Evolutionary conservation across 1,140 invertebrate genomes (phyloP), one percentile per base, ranked within the genome.

Genomic region (Neuroterus valhalla): DNA sequence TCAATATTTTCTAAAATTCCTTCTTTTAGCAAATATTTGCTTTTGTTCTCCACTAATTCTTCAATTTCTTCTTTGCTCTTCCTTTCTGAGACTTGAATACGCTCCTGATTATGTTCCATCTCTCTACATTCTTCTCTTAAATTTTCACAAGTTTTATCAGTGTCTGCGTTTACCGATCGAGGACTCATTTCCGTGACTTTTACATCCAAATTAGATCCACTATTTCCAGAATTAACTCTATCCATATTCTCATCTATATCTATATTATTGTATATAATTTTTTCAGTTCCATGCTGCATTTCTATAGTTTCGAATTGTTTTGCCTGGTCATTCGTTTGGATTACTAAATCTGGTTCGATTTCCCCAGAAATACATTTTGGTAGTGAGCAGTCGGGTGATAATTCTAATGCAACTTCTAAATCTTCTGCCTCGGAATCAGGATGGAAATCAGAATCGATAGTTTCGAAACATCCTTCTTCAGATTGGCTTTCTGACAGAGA

Each of bases 401-500:
- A 11, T 21, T 52, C 23, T 12, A 21, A 23, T 11, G 4, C 11
- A 2, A 23, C 12, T 23, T 55, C 23, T 14, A 12, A 31, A 55
- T 55, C 26, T 55, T 2, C 12, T 14, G 52, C 2, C 31, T 38
- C 31, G 31, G 10, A 38, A 38, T 38, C 31, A 38, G 31, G 10
- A 38, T 38, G 31, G 12, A n/a, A 17, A 67, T 67, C 23, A 23
- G 10, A 12, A 6, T 69, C 2, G 38, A 62, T 4, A 67, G 66
- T n/a, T 44, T 66, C 3, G 68, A 77, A 31, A 71, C 70, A 66
- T 15, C 66, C 48, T 52, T 52, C 73, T 19, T 12, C 69, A 26
- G 2, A 74, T 68, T 62, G 23, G 3, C 31, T 62, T 3, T 62
- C 23, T 38, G 55, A 12, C 12, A 83, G 43, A 0, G 78, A 76